Evolutionary conservation across 2,797 vertebrate species (phyloP), one percentile per base, ranked within the genome.

Genomic region (Prionace glauca): DNA sequence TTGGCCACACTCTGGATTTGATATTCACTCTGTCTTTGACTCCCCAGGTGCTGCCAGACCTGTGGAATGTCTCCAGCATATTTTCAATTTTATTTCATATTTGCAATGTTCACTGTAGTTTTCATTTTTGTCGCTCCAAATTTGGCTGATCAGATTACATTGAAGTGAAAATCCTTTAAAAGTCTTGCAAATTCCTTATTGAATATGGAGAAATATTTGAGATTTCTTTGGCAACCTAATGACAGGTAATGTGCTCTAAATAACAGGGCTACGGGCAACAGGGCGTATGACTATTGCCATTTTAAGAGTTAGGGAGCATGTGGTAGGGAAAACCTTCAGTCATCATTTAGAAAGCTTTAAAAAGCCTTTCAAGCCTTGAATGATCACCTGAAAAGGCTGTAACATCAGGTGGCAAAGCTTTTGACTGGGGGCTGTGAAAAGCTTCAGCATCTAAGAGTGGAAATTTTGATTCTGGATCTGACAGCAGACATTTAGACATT

Each of bases 401-500:
- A n/a, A 92, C 62, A 92, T 92, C n/a, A 9, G 32, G 62, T 92
- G 62, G 60, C n/a, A 36, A 92, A 67, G 32, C n/a, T 92, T 92
- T 92, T 18, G n/a, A 92, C 91, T 71, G 24, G 45, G n/a, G 24
- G 11, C 16, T 94, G 62, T 71, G 41, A 69, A 41, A 71, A 71
- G 20, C 67, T 94, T 71, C 90, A 87, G 20, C 86, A 69, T 71
- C 65, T 26, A 69, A 94, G 9, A 71, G 10, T 24, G 36, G 20
- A 94, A 26, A 18, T 94, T 71, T 69, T 41, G 67, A 94, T 71
- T 71, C 22, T 93, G n/a, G 91, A 93, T 93, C 65, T 67, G 36
- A 45, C 91, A 67, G 90, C 26, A 65, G 32, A 92, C 0, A n/a
- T 67, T 92, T 36, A 67, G 16, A 92, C 20, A 7, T 65, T 65